Conservation (phyloP, 2,888 invertebrate species). For the Miltochrista miniata region DNA sequence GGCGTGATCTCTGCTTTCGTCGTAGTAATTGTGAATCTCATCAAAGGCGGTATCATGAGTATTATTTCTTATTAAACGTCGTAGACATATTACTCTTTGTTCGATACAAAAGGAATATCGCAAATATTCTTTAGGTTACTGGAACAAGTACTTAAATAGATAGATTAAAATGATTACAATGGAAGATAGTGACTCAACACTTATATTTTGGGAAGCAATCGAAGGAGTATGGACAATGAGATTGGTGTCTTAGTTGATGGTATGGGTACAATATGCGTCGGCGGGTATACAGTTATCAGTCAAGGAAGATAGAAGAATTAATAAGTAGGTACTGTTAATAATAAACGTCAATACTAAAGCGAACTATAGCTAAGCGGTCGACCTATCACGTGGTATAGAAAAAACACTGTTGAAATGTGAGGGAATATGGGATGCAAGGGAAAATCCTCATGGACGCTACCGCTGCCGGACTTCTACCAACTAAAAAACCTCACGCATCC, state of each 20-base stretch:
- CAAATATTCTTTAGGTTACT: slow-evolving; percentile 59
- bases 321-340: too few relatives aligned
- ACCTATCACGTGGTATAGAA: too few relatives aligned
- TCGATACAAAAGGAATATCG: slow-evolving; percentile 51
- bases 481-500: too few relatives aligned
- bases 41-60: slow-evolving; percentile 45
- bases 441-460: too few relatives aligned
- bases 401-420: too few relatives aligned
- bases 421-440: too few relatives aligned
- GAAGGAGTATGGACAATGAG: slow-evolving; percentile 23
- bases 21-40: slow-evolving; percentile 44
- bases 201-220: slow-evolving; percentile 40
- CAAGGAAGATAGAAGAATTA: background rate
- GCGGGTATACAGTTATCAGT: slow-evolving; percentile 47
- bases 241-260: slow-evolving; percentile 18
- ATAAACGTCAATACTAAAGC: too few relatives aligned
- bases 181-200: slow-evolving; percentile 53
- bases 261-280: slow-evolving; percentile 55
- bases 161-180: slow-evolving; percentile 53
- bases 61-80: slow-evolving; percentile 44
- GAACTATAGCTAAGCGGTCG: too few relatives aligned
- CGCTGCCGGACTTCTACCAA: too few relatives aligned
- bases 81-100: slow-evolving; percentile 48
- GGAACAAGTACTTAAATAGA: slow-evolving; percentile 51
- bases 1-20: slow-evolving; percentile 40